Evolutionary conservation across 2,797 vertebrate species (phyloP).

Genomic region (Danio tinwini): DNA sequence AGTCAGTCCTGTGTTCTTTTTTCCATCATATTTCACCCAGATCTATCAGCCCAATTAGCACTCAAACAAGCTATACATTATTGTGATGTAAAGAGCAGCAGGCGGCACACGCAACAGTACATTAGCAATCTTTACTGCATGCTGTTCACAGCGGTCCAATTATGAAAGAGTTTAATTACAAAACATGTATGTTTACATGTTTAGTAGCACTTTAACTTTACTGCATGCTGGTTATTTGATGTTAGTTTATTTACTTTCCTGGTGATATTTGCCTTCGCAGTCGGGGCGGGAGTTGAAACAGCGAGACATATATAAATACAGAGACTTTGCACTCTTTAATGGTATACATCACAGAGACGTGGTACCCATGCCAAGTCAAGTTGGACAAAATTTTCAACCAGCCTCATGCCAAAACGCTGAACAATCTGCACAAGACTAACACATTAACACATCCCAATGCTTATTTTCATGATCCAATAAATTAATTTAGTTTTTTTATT

Average conservation of each 20-base stretch:
- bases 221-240: neutral
- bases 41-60: constrained; percentile 68
- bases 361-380: too few relatives aligned
- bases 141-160: constrained; percentile 60
- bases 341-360: too few relatives aligned
- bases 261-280: neutral
- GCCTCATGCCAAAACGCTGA: too few relatives aligned
- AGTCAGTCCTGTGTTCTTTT: neutral
- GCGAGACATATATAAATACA: too few relatives aligned
- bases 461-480: neutral
- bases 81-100: constrained; percentile 48
- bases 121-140: constrained; percentile 62
- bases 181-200: constrained; percentile 13
- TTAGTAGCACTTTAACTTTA: neutral
- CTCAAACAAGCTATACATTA: constrained; percentile 61
- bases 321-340: too few relatives aligned
- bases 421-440: too few relatives aligned
- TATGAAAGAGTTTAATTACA: constrained; percentile 50
- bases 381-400: too few relatives aligned
- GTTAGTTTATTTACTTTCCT: neutral
- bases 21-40: constrained; percentile 51
- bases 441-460: neutral
- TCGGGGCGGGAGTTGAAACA: too few relatives aligned
- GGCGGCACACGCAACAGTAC: constrained; percentile 23
- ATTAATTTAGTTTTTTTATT: too few relatives aligned